phyloP scores from a whole-genome alignment of 2,888 invertebrate genomes.

The Trissoscelio sp. region DNA sequence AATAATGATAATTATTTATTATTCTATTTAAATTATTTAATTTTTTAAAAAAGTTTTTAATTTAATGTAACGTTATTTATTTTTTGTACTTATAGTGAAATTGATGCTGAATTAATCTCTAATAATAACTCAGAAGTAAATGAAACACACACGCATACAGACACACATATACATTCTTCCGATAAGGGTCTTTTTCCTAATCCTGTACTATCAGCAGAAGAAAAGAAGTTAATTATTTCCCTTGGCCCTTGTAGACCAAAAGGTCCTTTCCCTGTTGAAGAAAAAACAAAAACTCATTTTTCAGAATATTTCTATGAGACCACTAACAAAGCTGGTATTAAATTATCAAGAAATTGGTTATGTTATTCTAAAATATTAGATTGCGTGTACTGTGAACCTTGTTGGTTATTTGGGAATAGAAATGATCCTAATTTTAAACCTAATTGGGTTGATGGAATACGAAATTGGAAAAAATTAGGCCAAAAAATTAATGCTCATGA shows the following conservation, averaged over 20 bases:
- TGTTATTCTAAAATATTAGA: slow-evolving; percentile 22
- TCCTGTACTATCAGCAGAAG: slow-evolving; percentile 15
- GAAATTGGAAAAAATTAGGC: slow-evolving; percentile 12
- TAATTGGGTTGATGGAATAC: slow-evolving; percentile 17
- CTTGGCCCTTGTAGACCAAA: slow-evolving; percentile 26
- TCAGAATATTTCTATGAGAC: slow-evolving; percentile 1
- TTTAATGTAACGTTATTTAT: no score
- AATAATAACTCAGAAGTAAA: no score
- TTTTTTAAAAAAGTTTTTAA: no score
- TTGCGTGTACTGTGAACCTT: slow-evolving; percentile 24
- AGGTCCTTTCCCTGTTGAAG: slow-evolving; percentile 30
- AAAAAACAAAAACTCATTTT: slow-evolving; percentile 19
- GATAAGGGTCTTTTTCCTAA: slow-evolving; percentile 32
- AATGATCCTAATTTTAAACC: slow-evolving; percentile 4
- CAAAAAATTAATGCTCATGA: slow-evolving; percentile 15
- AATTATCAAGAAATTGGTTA: slow-evolving; percentile 24
- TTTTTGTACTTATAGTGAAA: no score
- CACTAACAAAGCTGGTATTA: slow-evolving; percentile 14
- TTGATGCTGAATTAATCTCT: no score
- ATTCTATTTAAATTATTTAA: no score
- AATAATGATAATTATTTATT: no score
- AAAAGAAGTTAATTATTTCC: slow-evolving; percentile 29
- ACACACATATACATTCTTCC: slow-evolving; percentile 11
- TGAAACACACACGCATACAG: no score
- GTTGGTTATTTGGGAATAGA: slow-evolving; percentile 34